Percentiles rank a stretch among this genome's conserved stretches.
Evolutionary conservation across 1,140 invertebrate species (phyloP).

Genomic region (Pseudomyrmex flavicornis): DNA sequence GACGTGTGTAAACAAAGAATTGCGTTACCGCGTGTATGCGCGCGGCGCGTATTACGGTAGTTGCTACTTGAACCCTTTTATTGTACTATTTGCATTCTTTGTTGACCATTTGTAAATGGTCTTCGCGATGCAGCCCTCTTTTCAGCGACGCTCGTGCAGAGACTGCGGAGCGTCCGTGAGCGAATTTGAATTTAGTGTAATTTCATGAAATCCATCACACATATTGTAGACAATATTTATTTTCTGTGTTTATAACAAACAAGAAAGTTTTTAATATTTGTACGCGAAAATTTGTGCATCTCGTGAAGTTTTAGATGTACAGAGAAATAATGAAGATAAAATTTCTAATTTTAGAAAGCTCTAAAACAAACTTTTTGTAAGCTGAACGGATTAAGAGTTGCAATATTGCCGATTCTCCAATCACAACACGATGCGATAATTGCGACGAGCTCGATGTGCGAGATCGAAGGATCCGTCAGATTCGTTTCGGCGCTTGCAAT

Average conservation of each 20-base stretch:
- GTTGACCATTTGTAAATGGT: conserved; percentile 22
- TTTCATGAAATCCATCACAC: background rate
- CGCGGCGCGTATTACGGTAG: conserved; percentile 40
- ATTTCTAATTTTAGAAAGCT: background rate
- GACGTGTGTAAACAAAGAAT: conserved; percentile 58
- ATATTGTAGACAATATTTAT: too few species aligned
- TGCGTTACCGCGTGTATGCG: conserved; percentile 5
- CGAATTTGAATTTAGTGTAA: background rate
- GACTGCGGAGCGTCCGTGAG: background rate
- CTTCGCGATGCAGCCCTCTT: background rate
- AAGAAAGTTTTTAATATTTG: background rate
- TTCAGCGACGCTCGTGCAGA: background rate
- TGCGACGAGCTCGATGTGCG: background rate
- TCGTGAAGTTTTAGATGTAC: background rate
- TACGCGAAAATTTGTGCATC: background rate
- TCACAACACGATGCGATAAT: conserved; percentile 12
- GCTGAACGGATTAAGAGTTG: too few species aligned
- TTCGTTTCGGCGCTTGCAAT: background rate
- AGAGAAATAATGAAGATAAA: background rate
- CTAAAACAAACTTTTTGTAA: background rate
- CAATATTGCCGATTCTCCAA: background rate
- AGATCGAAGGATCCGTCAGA: background rate
- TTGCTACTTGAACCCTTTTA: conserved; percentile 25
- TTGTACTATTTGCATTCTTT: conserved; percentile 47
- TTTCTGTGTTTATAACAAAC: background rate